Conservation (phyloP, 2,113 vertebrate genomes). For the Xyliphius kryptos region DNA sequence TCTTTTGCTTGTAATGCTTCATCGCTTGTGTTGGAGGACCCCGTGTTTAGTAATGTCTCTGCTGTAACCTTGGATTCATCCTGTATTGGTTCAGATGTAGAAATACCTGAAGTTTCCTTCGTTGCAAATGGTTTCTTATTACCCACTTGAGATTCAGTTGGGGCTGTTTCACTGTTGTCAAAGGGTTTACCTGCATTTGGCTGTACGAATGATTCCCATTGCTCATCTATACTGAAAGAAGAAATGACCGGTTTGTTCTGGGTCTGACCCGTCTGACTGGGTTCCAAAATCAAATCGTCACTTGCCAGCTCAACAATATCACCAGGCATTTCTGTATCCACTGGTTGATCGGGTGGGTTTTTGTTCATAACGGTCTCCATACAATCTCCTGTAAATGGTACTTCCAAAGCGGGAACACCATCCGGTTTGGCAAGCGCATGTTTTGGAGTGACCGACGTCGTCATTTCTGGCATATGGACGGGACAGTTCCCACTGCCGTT, state of each 20-base stretch:
- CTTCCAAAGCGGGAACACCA: slow-evolving; percentile 56
- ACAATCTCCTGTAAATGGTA: slow-evolving; percentile 54
- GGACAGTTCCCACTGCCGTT: slow-evolving; percentile 65
- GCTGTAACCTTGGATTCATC: too few relatives aligned
- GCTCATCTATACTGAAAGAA: background rate
- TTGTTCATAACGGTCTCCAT: slow-evolving; percentile 55
- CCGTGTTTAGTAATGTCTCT: background rate
- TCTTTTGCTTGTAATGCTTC: too few relatives aligned
- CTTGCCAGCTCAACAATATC: slow-evolving; percentile 49
- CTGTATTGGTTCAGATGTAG: too few relatives aligned
- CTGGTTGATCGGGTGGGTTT: slow-evolving; percentile 48
- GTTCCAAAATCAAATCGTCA: slow-evolving; percentile 54
- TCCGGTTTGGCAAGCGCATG: slow-evolving; percentile 63
- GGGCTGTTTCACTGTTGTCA: too few relatives aligned
- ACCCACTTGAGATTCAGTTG: too few relatives aligned
- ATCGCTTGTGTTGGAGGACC: background rate
- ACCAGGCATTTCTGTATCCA: slow-evolving; percentile 51
- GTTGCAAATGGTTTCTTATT: too few relatives aligned
- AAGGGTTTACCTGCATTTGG: background rate
- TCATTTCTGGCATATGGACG: slow-evolving; percentile 56
- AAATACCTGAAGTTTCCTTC: too few relatives aligned
- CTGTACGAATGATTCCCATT: slow-evolving; percentile 29
- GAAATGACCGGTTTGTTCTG: slow-evolving; percentile 39
- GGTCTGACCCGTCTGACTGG: slow-evolving; percentile 60
- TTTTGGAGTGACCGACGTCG: slow-evolving; percentile 59